Conservation (phyloP, 2,888 invertebrate species). For the Hydraecia micacea region DNA sequence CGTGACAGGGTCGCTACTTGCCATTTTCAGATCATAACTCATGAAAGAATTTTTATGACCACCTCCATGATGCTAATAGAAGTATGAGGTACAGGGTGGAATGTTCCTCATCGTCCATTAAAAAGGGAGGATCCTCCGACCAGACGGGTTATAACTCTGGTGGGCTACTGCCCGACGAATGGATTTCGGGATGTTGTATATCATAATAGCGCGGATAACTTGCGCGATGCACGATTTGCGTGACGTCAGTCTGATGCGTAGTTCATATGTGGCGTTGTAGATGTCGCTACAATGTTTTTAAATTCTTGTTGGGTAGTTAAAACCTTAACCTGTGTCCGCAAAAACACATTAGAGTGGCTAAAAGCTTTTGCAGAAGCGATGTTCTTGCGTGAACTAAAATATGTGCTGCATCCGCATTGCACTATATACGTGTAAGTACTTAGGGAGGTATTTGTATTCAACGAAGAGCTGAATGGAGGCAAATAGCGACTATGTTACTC, state of each 20-base stretch:
- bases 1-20: conserved; percentile 31
- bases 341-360: conserved; percentile 19
- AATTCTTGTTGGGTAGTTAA: neutral
- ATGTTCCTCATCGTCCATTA: neutral
- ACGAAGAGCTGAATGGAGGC: neutral
- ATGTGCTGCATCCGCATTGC: conserved; percentile 26
- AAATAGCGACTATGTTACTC: neutral
- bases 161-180: too few species aligned
- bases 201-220: neutral
- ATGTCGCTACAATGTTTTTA: neutral
- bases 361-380: conserved; percentile 34
- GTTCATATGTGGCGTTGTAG: neutral
- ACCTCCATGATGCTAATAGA: neutral
- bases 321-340: conserved; percentile 19
- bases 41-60: conserved; percentile 39
- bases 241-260: neutral
- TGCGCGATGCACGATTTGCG: neutral
- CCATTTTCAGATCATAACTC: conserved; percentile 30
- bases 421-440: conserved; percentile 28
- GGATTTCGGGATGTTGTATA: neutral
- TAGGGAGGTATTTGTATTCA: conserved; percentile 25
- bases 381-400: conserved; percentile 32
- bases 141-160: neutral
- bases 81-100: neutral
- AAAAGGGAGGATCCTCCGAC: neutral